Percentiles rank a stretch among this genome's conserved stretches.
Conservation (phyloP, 2,113 vertebrate genomes). For the Tetrao urogallus region DNA sequence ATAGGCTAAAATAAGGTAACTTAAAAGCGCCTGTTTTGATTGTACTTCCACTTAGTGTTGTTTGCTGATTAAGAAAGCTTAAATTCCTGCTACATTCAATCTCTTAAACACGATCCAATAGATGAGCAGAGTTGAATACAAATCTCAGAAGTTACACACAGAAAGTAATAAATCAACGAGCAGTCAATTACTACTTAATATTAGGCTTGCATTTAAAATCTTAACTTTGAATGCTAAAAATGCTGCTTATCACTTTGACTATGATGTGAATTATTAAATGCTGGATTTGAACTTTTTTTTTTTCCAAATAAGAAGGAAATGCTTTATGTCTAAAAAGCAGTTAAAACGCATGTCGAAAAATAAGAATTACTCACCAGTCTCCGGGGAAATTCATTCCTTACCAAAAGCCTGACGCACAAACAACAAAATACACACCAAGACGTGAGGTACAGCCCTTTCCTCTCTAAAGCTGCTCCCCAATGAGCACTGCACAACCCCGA, state of each 20-base stretch:
- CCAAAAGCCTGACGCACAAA: constrained; percentile 5
- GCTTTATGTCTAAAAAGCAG: background rate
- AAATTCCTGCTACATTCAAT: background rate
- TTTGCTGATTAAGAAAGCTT: background rate
- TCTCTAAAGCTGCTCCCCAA: constrained; percentile 53
- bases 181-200: background rate
- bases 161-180: background rate
- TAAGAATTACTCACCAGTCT: constrained; percentile 74
- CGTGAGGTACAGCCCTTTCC: constrained; percentile 20
- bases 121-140: background rate
- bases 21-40: background rate
- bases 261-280: background rate
- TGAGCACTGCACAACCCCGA: constrained; percentile 59
- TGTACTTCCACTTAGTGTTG: background rate
- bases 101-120: background rate
- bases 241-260: background rate
- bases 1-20: background rate
- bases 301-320: background rate
- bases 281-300: background rate
- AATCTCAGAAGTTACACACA: background rate
- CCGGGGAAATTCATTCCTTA: constrained; percentile 27
- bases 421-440: background rate
- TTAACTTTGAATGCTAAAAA: background rate
- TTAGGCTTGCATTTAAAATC: background rate
- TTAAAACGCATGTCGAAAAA: background rate